These are phyloP conservation scores for Brachyrhaphis roseni DNA, from an alignment of 2,797 vertebrate species.

Conservation along the genomic window DNA sequence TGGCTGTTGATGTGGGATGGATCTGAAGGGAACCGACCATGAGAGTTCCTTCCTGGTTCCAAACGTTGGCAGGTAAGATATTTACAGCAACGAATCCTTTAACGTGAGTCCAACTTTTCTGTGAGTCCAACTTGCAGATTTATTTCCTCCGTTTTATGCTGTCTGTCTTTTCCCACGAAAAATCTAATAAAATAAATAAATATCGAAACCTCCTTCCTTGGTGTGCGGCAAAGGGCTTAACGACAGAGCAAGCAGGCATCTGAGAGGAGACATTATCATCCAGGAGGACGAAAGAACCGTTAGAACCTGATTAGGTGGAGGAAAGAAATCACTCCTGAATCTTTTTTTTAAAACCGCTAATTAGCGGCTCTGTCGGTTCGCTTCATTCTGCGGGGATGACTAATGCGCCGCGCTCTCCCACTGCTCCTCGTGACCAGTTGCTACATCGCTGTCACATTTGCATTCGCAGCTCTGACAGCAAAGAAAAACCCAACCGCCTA, in stretches of 20 bases:
- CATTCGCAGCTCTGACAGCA: constrained; percentile 69
- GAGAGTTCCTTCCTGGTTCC: background rate
- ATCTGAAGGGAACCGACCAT: background rate
- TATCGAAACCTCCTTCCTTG: constrained; percentile 28
- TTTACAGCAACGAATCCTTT: background rate
- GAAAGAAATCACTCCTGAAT: constrained; percentile 74
- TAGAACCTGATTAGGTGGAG: constrained; percentile 79
- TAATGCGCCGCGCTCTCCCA: constrained; percentile 68
- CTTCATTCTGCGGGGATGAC: constrained; percentile 71
- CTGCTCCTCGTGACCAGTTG: constrained; percentile 72
- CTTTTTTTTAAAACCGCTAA: constrained; percentile 79
- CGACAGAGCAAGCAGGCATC: constrained; percentile 60
- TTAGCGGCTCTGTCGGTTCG: constrained; percentile 77
- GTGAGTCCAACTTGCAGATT: background rate
- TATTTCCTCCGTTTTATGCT: constrained; percentile 19
- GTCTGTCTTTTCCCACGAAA: constrained; percentile 19
- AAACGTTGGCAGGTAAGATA: background rate
- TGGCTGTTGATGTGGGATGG: background rate
- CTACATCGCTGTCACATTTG: constrained; percentile 73
- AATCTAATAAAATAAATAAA: background rate
- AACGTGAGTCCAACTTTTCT: background rate
- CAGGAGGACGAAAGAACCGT: constrained; percentile 71
- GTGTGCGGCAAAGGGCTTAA: constrained; percentile 56
- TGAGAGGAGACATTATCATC: constrained; percentile 69
- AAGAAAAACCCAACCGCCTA: constrained; percentile 52